Evolutionary conservation across 2,113 vertebrate genomes (phyloP).

Genomic region (Halichoerus grypus): DNA sequence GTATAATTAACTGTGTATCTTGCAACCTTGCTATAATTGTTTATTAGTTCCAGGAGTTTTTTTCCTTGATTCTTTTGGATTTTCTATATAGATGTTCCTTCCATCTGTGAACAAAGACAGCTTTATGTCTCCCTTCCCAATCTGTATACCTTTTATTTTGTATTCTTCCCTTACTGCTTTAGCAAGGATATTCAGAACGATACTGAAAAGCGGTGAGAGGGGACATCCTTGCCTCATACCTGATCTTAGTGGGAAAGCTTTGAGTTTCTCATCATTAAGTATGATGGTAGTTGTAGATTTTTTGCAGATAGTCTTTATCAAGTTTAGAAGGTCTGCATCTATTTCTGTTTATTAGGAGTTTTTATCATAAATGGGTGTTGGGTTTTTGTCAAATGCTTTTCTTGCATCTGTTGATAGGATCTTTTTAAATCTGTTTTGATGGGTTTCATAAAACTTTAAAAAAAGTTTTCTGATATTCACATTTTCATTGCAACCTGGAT

Average conservation of each 20-base stretch:
- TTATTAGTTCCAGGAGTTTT: not conserved
- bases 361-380: not conserved
- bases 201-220: not conserved
- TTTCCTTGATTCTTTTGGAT: not conserved
- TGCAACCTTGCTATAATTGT: not conserved
- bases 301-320: not conserved
- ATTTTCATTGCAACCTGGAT: conserved; percentile 7
- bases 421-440: not conserved
- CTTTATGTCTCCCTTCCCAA: not conserved
- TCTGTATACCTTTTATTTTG: not conserved
- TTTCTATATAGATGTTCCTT: not conserved
- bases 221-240: not conserved
- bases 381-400: not conserved
- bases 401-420: not conserved
- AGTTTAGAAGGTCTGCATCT: not conserved
- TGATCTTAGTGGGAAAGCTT: conserved; percentile 2
- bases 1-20: not conserved
- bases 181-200: not conserved
- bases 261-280: not conserved
- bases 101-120: not conserved
- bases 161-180: not conserved
- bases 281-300: not conserved
- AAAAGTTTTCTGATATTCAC: not conserved
- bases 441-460: not conserved
- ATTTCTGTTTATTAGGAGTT: not conserved